Percentiles rank a stretch among this genome's conserved stretches.
phyloP scores from a whole-genome alignment of 2,113 vertebrate species.

The Dissostichus mawsoni region DNA sequence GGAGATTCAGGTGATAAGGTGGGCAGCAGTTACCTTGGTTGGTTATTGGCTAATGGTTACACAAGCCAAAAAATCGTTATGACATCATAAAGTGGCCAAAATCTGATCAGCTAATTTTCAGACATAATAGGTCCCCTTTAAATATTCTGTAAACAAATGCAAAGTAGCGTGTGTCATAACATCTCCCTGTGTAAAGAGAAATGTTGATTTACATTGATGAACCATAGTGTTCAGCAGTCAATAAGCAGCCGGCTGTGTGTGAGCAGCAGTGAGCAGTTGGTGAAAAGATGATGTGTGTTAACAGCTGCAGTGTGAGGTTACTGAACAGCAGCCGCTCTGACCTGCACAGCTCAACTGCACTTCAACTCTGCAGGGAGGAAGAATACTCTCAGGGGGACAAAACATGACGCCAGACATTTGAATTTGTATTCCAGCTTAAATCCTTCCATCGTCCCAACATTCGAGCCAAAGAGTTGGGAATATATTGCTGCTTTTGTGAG shows the following conservation, averaged over 20 bases:
- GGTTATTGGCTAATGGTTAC: too few species aligned
- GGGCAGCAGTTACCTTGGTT: too few species aligned
- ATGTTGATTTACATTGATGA: not conserved
- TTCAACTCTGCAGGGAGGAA: not conserved
- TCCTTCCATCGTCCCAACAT: not conserved
- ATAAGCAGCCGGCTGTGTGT: not conserved
- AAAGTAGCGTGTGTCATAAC: not conserved
- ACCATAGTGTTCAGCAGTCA: not conserved
- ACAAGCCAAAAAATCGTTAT: too few species aligned
- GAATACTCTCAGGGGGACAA: not conserved
- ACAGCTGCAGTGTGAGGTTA: conserved; percentile 14
- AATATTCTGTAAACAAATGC: not conserved
- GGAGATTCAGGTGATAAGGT: too few species aligned
- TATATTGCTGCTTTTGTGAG: not conserved
- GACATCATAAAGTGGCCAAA: too few species aligned
- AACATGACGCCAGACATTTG: not conserved
- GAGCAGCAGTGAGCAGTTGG: not conserved
- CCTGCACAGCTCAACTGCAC: not conserved
- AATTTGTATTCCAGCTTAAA: not conserved
- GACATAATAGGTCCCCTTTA: too few species aligned
- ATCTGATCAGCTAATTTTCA: too few species aligned
- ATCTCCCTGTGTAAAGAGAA: not conserved
- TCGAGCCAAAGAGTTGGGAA: not conserved
- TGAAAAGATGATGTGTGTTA: not conserved
- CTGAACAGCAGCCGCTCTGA: conserved; percentile 11